A percentile compares a stretch with the other conserved stretches of the same genome.
phyloP scores from a whole-genome alignment of 23 tunicate species.

The Diplosoma virens region DNA sequence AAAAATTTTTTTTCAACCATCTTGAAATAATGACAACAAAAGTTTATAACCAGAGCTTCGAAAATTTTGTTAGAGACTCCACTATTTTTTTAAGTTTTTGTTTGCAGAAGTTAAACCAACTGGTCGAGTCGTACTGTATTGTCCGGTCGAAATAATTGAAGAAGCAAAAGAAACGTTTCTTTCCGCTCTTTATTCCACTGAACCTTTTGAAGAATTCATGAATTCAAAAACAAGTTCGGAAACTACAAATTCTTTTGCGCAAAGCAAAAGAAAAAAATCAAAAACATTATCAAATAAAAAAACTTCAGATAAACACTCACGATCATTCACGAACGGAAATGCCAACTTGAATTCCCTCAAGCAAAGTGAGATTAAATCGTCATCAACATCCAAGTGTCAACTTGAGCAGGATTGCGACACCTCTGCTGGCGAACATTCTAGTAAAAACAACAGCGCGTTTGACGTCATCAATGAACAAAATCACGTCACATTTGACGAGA shows the following conservation, averaged over 20 bases:
- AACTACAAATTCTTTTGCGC: background rate
- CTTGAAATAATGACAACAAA: too few relatives aligned
- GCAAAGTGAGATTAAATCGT: too few relatives aligned
- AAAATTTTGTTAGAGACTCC: too few relatives aligned
- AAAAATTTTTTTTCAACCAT: too few relatives aligned
- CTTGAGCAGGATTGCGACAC: too few relatives aligned
- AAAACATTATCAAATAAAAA: background rate
- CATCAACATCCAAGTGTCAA: too few relatives aligned
- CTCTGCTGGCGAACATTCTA: too few relatives aligned
- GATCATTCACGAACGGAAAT: background rate
- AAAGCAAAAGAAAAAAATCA: background rate
- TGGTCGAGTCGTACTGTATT: conserved; percentile 43
- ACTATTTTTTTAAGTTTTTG: too few relatives aligned
- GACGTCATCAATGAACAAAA: too few relatives aligned
- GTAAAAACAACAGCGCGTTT: too few relatives aligned
- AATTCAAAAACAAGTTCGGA: background rate
- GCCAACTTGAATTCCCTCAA: background rate
- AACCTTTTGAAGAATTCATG: background rate
- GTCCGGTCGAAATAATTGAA: conserved; percentile 25
- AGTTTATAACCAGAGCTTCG: too few relatives aligned
- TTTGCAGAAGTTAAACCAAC: conserved; percentile 41
- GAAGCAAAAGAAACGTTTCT: conserved; percentile 52
- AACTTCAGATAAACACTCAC: background rate
- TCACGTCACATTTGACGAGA: too few relatives aligned
- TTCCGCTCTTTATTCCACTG: conserved; percentile 13